These are phyloP conservation scores for Sipha flava DNA, from an alignment of 1,140 invertebrate genomes.

Conservation along the genomic window DNA sequence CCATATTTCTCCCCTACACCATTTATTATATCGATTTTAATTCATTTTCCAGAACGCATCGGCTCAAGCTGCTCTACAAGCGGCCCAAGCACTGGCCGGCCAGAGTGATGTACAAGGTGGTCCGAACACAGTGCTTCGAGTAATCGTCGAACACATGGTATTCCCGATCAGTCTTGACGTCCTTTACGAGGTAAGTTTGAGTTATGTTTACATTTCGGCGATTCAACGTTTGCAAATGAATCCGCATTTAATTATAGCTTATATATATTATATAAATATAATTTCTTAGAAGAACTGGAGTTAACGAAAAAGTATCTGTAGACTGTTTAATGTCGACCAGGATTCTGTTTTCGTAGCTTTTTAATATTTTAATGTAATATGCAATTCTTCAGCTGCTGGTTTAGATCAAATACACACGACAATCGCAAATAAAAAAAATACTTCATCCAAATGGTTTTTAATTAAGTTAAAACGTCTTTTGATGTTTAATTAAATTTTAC, in stretches of 20 bases:
- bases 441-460: not conserved
- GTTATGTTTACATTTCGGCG: too few species aligned
- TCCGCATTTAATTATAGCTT: too few species aligned
- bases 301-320: too few species aligned
- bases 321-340: too few species aligned
- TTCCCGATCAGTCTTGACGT: slow-evolving; percentile 97
- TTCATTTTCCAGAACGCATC: slow-evolving; percentile 54
- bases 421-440: too few species aligned
- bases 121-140: slow-evolving; percentile 90
- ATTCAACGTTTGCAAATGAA: not conserved
- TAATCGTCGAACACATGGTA: slow-evolving; percentile 96
- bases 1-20: not conserved
- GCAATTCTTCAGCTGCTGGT: too few species aligned
- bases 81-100: slow-evolving; percentile 63
- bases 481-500: not conserved
- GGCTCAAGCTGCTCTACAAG: slow-evolving; percentile 73
- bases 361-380: too few species aligned
- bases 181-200: slow-evolving; percentile 68
- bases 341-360: too few species aligned
- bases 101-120: slow-evolving; percentile 70
- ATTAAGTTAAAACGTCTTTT: not conserved
- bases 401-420: too few species aligned
- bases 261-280: too few species aligned
- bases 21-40: not conserved
- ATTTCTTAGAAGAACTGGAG: too few species aligned